A percentile compares a stretch with the other conserved stretches of the same genome.
phyloP scores from a whole-genome alignment of 2,797 vertebrate genomes.

The Myripristis murdjan region DNA sequence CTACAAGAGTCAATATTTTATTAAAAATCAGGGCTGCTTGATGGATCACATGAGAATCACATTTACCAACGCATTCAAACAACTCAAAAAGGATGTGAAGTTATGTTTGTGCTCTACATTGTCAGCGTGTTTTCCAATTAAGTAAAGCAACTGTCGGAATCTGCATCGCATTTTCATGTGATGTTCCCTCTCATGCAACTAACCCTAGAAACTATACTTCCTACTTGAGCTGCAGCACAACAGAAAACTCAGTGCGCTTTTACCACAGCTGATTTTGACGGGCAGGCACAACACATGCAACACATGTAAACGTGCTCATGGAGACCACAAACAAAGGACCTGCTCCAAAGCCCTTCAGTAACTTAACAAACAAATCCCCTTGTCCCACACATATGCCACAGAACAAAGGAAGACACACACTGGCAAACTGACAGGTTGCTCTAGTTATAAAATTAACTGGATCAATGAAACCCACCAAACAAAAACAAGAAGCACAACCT shows the following conservation, averaged over 20 bases:
- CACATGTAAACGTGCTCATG: no score
- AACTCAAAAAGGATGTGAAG: neutral
- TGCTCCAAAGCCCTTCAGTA: constrained; percentile 34
- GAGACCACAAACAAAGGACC: constrained; percentile 17
- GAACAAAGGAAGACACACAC: constrained; percentile 29
- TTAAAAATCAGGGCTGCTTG: neutral
- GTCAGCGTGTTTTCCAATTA: neutral
- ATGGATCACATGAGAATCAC: neutral
- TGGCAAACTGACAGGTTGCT: neutral
- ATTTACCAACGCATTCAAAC: neutral
- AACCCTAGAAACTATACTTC: no score
- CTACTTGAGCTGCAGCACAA: neutral
- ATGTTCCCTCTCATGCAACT: neutral
- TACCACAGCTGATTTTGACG: constrained; percentile 70
- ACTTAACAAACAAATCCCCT: constrained; percentile 12
- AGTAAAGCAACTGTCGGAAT: neutral
- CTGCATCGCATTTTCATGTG: neutral
- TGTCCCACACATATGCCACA: constrained; percentile 53
- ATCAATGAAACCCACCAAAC: neutral
- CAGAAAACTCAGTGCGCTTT: neutral
- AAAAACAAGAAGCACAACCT: neutral
- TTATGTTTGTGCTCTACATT: neutral
- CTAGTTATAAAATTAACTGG: neutral
- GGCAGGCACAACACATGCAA: constrained; percentile 14
- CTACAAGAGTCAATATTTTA: neutral